Evolutionary conservation across 2,797 vertebrate genomes (phyloP), one percentile per base, ranked within the genome.

Genomic region (Phataginus tetradactyla): DNA sequence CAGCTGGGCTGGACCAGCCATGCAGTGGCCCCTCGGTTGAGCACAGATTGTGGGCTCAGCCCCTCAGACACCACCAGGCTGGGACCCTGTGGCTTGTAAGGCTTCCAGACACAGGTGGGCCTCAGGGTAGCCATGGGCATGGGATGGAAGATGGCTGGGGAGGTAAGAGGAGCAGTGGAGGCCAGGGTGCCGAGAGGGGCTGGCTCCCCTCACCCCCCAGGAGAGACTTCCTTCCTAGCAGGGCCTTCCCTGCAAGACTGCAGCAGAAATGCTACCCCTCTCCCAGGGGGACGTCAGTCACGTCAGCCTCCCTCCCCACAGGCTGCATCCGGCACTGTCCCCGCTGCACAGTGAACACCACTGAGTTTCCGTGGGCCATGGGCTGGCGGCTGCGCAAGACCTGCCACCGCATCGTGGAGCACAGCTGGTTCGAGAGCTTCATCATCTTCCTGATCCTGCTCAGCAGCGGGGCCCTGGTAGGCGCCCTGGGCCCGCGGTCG

Each of bases 381-480:
- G 99, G 99, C 99, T 99, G 99, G 99, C 98, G 98, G 68, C 75
- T 99, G 74, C 99, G 99, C 81, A 99, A 99, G 97, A 99, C 99
- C 39, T 99, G 99, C 91, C 99, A 97, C 97, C 99, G 98, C 98
- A 99, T 99, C 25, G 99, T 99, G 61, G 99, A 99, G 96, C 99
- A 99, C 98, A 99, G 99, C 98, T 99, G 99, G 99, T 99, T 99
- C 11, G 99, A 99, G 98, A 99, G 99, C 93, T 99, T 99, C 98
- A 99, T 99, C 98, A 99, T 99, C 98, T 99, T 99, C 98, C 99
- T 99, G 99, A 99, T 99, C 97, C 99, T 99, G 59, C 99, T 99
- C 72, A 99, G 99, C 98, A 99, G 99, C 0, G 99, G 99, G 21
- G 98, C 99, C 0, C 98, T 99, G 99, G 99, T 99, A 98, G 2